Percentiles rank a stretch among this genome's conserved stretches.
Conservation (phyloP, 2,888 invertebrate genomes). For the Dioctria rufipes region DNA sequence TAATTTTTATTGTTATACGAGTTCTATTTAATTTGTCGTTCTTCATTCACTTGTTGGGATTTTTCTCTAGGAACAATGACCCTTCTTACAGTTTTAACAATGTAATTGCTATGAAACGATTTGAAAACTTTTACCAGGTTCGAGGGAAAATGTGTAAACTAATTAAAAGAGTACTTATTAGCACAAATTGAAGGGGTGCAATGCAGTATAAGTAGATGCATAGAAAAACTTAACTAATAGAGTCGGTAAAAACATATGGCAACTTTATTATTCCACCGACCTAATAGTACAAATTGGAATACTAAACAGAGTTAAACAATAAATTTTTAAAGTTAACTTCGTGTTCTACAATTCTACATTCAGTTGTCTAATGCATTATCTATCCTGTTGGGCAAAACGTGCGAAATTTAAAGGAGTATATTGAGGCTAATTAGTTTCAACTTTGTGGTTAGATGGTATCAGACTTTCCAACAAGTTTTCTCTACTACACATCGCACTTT, state of each 20-base stretch:
- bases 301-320: not conserved
- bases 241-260: no score
- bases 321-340: conserved; percentile 19
- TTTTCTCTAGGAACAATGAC: no score
- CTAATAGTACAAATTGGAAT: not conserved
- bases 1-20: no score
- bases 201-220: not conserved
- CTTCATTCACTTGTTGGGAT: no score
- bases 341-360: not conserved
- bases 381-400: not conserved
- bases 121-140: no score
- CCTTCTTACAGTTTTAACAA: no score
- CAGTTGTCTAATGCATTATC: not conserved
- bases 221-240: no score
- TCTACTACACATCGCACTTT: not conserved
- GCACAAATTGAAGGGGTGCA: not conserved
- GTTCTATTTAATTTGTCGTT: no score
- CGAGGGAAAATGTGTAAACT: not conserved
- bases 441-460: conserved; percentile 20
- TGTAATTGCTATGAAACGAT: no score
- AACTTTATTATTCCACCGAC: not conserved
- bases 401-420: conserved; percentile 7
- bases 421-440: conserved; percentile 35
- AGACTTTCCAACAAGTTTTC: not conserved
- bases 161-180: not conserved